Evolutionary conservation across 2,888 invertebrate genomes (phyloP).

Genomic region (Orthosia gracilis): DNA sequence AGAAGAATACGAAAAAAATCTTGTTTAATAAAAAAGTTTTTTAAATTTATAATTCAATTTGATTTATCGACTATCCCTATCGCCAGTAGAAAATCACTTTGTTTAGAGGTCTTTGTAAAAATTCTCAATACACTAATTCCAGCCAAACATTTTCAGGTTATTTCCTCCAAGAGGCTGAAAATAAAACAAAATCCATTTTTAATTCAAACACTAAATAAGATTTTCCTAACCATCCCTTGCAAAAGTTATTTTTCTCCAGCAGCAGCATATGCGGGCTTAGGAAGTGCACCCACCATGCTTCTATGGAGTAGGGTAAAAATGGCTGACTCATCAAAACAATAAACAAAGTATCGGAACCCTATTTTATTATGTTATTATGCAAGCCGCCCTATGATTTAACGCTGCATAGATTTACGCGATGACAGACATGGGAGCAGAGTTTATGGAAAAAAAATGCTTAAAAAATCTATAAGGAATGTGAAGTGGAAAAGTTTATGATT

Average conservation of each 20-base stretch:
- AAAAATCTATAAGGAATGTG: not conserved
- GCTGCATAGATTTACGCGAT: constrained; percentile 81
- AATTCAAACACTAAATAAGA: constrained; percentile 1
- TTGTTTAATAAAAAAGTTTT: too few species aligned
- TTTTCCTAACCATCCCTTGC: not conserved
- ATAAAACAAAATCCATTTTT: constrained; percentile 4
- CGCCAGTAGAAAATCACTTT: too few species aligned
- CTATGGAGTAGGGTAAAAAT: constrained; percentile 80
- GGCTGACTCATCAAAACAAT: constrained; percentile 91
- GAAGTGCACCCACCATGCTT: constrained; percentile 72
- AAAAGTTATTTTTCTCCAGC: constrained; percentile 76
- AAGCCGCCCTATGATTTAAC: constrained; percentile 89
- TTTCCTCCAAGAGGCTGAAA: not conserved
- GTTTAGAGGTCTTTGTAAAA: too few species aligned
- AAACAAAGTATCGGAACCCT: constrained; percentile 90
- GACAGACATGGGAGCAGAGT: constrained; percentile 59
- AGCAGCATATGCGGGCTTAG: constrained; percentile 84
- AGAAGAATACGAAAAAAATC: too few species aligned
- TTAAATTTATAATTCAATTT: too few species aligned
- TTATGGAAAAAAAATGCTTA: constrained; percentile 7
- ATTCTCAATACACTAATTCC: too few species aligned
- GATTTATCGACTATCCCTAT: too few species aligned
- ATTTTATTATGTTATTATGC: constrained; percentile 91
- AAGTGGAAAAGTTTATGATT: not conserved
- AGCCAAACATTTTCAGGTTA: not conserved